A percentile compares a stretch with the other conserved stretches of the same genome.
These are phyloP conservation scores for Xenopus laevis DNA, from an alignment of 2,113 vertebrate genomes.

Conservation along the genomic window DNA sequence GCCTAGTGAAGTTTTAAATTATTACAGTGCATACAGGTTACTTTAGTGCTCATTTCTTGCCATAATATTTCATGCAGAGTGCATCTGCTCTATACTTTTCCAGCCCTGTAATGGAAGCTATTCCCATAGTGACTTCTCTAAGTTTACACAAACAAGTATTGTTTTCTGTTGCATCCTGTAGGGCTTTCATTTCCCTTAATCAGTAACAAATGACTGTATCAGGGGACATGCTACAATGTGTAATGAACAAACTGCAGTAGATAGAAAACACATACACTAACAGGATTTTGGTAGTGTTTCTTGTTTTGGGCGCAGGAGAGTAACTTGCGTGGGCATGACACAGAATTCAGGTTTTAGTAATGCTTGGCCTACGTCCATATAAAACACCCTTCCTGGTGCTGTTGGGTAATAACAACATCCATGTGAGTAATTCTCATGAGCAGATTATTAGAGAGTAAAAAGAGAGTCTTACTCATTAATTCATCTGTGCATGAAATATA, in stretches of 20 bases:
- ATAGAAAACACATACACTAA: not conserved
- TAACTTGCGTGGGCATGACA: conserved; percentile 11
- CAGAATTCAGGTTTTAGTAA: not conserved
- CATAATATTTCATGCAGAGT: no score
- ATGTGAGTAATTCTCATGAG: not conserved
- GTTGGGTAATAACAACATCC: not conserved
- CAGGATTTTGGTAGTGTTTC: not conserved
- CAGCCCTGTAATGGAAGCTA: not conserved
- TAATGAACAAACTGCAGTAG: no score
- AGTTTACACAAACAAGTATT: conserved; percentile 19
- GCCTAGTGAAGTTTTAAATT: no score
- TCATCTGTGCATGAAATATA: no score
- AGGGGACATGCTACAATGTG: not conserved
- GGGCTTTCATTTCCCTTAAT: not conserved
- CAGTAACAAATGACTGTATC: conserved; percentile 2
- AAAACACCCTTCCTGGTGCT: conserved; percentile 8
- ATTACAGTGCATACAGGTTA: no score
- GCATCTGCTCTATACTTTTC: no score
- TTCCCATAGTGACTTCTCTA: conserved; percentile 34
- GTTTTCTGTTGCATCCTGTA: not conserved
- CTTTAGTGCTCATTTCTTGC: no score
- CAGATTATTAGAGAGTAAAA: not conserved
- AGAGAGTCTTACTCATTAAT: not conserved
- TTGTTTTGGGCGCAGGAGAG: not conserved
- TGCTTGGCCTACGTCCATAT: conserved; percentile 1